phyloP scores from a whole-genome alignment of 2,797 vertebrate genomes.

The Cryptoblepharus egeriae region DNA sequence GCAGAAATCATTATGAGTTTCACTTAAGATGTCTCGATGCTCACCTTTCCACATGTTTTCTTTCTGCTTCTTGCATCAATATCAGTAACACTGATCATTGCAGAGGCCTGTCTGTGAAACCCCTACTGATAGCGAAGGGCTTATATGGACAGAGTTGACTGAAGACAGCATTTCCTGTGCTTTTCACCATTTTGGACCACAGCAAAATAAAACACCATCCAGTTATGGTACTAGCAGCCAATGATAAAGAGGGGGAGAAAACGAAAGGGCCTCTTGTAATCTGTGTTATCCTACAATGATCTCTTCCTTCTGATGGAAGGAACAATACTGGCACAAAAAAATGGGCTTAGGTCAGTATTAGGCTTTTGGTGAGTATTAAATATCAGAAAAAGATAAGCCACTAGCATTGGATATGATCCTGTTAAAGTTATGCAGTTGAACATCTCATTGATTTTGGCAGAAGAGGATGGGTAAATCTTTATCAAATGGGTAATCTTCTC shows the following conservation, averaged over 20 bases:
- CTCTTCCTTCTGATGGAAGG: not conserved
- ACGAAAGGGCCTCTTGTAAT: not conserved
- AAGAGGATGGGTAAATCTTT: too few species aligned
- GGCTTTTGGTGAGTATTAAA: not conserved
- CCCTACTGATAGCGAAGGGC: not conserved
- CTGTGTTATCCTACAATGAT: not conserved
- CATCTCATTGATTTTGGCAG: not conserved
- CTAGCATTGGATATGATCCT: not conserved
- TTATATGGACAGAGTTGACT: not conserved
- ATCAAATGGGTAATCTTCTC: not conserved
- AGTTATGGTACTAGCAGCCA: not conserved
- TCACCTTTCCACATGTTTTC: not conserved
- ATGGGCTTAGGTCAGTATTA: not conserved
- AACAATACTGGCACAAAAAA: not conserved
- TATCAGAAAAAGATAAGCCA: not conserved
- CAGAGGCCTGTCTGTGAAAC: not conserved
- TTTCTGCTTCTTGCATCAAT: conserved; percentile 19
- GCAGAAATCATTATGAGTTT: not conserved
- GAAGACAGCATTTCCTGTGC: conserved; percentile 1
- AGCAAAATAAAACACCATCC: not conserved
- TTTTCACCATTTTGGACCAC: not conserved
- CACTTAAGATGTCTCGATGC: not conserved
- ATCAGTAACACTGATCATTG: not conserved
- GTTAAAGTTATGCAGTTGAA: not conserved
- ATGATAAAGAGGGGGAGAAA: not conserved